Conservation (phyloP, 2,113 vertebrate species). For the Agelaius tricolor region DNA sequence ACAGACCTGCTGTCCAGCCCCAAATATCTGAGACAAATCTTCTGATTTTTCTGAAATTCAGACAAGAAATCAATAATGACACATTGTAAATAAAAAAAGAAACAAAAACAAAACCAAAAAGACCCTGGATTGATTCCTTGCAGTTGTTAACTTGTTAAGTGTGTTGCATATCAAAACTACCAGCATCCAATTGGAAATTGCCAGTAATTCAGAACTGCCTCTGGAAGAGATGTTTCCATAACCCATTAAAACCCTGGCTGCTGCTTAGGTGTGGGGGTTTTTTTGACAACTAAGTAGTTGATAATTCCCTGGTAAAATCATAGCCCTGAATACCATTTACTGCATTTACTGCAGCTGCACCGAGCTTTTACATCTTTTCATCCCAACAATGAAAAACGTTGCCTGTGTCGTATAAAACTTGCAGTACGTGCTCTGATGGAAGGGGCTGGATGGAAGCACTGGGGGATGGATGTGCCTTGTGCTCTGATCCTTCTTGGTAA, state of each 20-base stretch:
- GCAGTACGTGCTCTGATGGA: not conserved
- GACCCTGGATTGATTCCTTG: not conserved
- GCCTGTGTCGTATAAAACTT: accelerated
- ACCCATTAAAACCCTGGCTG: not conserved
- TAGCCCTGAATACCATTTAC: not conserved
- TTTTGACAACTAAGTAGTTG: not conserved
- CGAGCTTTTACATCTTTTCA: not conserved
- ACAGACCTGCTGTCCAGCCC: not conserved
- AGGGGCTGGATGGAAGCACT: not conserved
- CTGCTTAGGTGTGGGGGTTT: not conserved
- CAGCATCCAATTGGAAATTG: not conserved
- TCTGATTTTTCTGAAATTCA: not conserved
- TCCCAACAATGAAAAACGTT: not conserved
- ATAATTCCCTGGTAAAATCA: not conserved
- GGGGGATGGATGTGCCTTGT: not conserved
- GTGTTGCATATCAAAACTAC: not conserved
- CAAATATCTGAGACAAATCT: not conserved
- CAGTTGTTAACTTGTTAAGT: not conserved
- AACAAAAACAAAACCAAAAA: not conserved
- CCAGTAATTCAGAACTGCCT: not conserved
- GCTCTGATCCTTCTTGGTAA: not conserved
- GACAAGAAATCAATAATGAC: not conserved
- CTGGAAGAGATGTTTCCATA: not conserved
- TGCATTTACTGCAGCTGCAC: not conserved
- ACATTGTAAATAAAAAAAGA: not conserved